Percentiles rank a stretch among this genome's conserved stretches.
Evolutionary conservation across 2,888 invertebrate genomes (phyloP).

Genomic region (Yponomeuta malinellus): DNA sequence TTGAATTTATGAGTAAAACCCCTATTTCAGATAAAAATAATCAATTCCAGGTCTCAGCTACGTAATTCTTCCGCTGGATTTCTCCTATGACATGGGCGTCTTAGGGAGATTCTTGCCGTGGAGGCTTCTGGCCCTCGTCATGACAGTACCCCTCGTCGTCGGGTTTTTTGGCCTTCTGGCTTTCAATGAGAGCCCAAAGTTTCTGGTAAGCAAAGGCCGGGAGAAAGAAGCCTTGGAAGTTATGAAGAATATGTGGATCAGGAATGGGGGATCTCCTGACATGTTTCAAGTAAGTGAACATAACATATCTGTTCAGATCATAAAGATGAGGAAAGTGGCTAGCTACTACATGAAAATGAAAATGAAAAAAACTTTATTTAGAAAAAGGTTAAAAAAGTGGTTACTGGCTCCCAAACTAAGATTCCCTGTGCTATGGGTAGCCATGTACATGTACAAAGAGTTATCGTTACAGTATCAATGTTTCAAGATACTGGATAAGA

Average conservation of each 20-base stretch:
- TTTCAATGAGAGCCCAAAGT: slow-evolving; percentile 85
- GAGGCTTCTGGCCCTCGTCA: slow-evolving; percentile 60
- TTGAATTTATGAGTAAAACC: too few relatives aligned
- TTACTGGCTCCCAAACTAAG: too few relatives aligned
- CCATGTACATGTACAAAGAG: too few relatives aligned
- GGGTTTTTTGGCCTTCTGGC: slow-evolving; percentile 75
- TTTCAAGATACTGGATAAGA: too few relatives aligned
- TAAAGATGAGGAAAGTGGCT: too few relatives aligned
- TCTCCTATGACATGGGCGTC: slow-evolving; percentile 41
- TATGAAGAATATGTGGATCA: slow-evolving; percentile 73
- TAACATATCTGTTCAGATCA: background rate
- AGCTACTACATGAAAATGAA: too few relatives aligned
- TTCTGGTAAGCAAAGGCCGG: slow-evolving; percentile 79
- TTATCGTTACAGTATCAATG: too few relatives aligned
- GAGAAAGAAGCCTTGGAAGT: slow-evolving; percentile 77
- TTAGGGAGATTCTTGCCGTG: slow-evolving; percentile 55
- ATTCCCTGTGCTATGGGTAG: too few relatives aligned
- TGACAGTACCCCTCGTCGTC: slow-evolving; percentile 77
- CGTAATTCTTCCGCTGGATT: slow-evolving; percentile 54
- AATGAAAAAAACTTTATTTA: too few relatives aligned
- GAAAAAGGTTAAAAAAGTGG: too few relatives aligned
- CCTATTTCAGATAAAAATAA: too few relatives aligned
- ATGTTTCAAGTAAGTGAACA: slow-evolving; percentile 44
- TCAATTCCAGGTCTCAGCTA: slow-evolving; percentile 49
- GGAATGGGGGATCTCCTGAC: slow-evolving; percentile 62